Base-by-base conservation (phyloP, 2,888 invertebrate species). In the Artemia sinica region DNA sequence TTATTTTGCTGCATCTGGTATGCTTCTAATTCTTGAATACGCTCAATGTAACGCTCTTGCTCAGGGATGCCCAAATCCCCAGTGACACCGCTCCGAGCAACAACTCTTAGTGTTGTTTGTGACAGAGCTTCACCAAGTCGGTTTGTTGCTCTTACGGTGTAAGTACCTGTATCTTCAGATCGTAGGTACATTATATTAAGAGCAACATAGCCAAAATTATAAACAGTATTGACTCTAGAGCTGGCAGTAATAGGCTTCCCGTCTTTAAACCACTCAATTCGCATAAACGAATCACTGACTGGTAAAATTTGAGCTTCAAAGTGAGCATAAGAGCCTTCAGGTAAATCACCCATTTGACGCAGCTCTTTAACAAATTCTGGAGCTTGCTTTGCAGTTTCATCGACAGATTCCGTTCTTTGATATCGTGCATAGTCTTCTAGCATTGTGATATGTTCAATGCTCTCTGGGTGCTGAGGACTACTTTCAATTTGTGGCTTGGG, bases 161-260 rank as follows among this genome's bases (percentile, higher is more conserved):
- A 93, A 80, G 88, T 87, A 80, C 95, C 95, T 77, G 90, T 87
- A 86, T 98, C 97, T 86, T 97, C 96, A 83, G 88, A 86, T 83
- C 94, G 89, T 84, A 95, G 88, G 86, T 95, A 94, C 87, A 93
- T 84, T 80, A 97, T 94, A 82, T 95, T 95, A 77, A 96, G 87
- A 82, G 93, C 92, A 82, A 95, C 94, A 84, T 94, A 94, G 79
- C 95, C 95, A 85, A 96, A 95, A 86, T 95, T 96, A 85, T 92
- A 92, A 84, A 92, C 91, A 79, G 93, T 91, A 78, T 91, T 91
- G 81, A 93, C 94, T 81, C 95, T 86, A 78, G 94, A 93, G 81
- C 96, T 95, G 77, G 93, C 92, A 81, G 92, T 93, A 76, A 98
- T 89, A 49, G 94, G 86, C 78, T 87, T 85, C 74, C 94, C 95